Percentiles rank a stretch among this genome's conserved stretches.
Evolutionary conservation across 2,888 invertebrate species (phyloP).

Genomic region (Heliothis peltigera): DNA sequence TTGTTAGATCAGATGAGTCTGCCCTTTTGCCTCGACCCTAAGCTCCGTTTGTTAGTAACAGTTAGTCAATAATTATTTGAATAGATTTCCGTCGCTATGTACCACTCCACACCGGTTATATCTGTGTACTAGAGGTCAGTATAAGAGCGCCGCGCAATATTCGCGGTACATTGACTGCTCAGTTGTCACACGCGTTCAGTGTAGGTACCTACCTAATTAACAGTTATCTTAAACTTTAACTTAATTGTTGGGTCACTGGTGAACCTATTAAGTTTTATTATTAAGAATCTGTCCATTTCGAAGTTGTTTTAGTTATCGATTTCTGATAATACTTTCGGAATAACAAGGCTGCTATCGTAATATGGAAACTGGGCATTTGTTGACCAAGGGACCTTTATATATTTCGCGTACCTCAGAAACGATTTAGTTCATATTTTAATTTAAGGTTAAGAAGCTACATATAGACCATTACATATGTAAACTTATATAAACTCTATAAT

Average conservation of each 20-base stretch:
- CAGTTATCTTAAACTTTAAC: slow-evolving; percentile 22
- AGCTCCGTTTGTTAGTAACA: background rate
- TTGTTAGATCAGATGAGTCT: background rate
- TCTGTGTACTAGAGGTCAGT: slow-evolving; percentile 33
- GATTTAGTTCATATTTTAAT: too few species aligned
- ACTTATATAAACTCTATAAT: too few species aligned
- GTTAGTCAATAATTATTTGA: background rate
- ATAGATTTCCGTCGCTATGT: slow-evolving; percentile 1
- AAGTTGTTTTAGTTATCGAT: background rate
- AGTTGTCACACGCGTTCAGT: slow-evolving; percentile 1
- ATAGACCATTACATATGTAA: too few species aligned
- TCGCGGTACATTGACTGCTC: slow-evolving; percentile 16
- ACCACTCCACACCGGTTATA: slow-evolving; percentile 35
- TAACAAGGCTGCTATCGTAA: too few species aligned
- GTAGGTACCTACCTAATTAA: slow-evolving; percentile 28
- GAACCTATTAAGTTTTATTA: slow-evolving; percentile 2
- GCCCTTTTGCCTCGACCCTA: background rate
- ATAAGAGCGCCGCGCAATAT: slow-evolving; percentile 15
- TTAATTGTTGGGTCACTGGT: background rate
- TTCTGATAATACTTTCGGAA: background rate
- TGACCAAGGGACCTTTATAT: too few species aligned
- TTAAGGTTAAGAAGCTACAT: too few species aligned
- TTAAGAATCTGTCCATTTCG: background rate
- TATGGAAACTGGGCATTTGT: too few species aligned
- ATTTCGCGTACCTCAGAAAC: too few species aligned